Base-by-base conservation (phyloP, 2,888 invertebrate species). In the Ophion slaviceki region DNA sequence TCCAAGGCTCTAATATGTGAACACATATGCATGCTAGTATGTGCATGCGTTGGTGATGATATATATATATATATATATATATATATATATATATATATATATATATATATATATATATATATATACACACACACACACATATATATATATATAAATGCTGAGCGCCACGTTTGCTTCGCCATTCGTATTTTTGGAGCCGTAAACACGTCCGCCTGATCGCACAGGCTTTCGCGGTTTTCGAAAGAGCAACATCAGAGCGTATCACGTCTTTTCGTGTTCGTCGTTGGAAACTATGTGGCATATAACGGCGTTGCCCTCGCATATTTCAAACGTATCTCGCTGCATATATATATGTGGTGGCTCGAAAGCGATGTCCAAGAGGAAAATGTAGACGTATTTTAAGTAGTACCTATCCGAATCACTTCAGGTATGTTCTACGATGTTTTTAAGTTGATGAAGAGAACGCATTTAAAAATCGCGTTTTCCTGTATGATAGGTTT, bases 121-220 rank as follows among this genome's bases (percentile, higher is more conserved):
- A n/a, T n/a, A n/a, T n/a, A n/a, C n/a, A n/a, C n/a, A n/a, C n/a
- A n/a, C n/a, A n/a, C n/a, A n/a, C n/a, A n/a, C n/a, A n/a, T 80
- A n/a, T 64, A 32, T 32, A 71, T 72, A n/a, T 64, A 32, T 59
- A 72, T 47, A 71, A 53, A 20, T 20, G 72, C 40, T 68, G 40
- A 62, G 62, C 53, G 64, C 36, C 68, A 79, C 53, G 57, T 57
- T 72, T 10, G 68, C 74, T 66, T 70, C 66, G 59, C 82, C 28
- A 76, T 80, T 79, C 80, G 80, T 82, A 83, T 85, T 86, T 86
- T 86, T 81, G 83, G 86, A 83, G 86, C 83, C 80, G 86, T 83
- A 83, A 86, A 86, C 86, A 86, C 86, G 86, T 86, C 83, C 64
- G 66, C 62, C 74, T 59, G 66, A 81, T 68, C n/a, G 79, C 77